A percentile compares a stretch with the other conserved stretches of the same genome.
Conservation (phyloP, 1,140 invertebrate species). For the Alviniconcha marisindica region DNA sequence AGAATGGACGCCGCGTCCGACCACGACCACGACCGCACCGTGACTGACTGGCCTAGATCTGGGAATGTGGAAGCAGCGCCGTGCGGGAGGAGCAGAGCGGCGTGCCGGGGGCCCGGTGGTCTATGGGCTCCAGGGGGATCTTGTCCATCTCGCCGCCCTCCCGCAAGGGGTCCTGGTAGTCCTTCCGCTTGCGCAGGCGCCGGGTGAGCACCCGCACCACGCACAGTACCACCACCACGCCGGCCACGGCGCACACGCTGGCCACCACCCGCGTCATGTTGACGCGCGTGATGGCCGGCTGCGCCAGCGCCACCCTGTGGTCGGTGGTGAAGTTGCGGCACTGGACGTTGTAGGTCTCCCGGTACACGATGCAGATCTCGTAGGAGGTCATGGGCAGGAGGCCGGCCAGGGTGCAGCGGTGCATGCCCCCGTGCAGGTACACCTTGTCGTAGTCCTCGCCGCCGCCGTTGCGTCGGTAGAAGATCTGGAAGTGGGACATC, state of each 20-base stretch:
- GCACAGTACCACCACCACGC: slow-evolving; percentile 66
- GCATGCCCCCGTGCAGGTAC: slow-evolving; percentile 58
- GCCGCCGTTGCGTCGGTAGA: slow-evolving; percentile 58
- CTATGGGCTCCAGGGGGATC: slow-evolving; percentile 75
- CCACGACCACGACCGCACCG: no score
- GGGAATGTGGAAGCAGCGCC: slow-evolving; percentile 62
- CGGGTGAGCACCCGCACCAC: slow-evolving; percentile 62
- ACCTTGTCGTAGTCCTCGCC: slow-evolving; percentile 54
- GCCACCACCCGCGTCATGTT: slow-evolving; percentile 62
- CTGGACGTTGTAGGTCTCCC: slow-evolving; percentile 71
- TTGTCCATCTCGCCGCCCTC: slow-evolving; percentile 69
- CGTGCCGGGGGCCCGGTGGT: slow-evolving; percentile 60
- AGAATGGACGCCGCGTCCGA: no score
- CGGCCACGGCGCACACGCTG: slow-evolving; percentile 65
- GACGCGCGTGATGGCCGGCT: slow-evolving; percentile 60
- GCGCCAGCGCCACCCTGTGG: slow-evolving; percentile 52
- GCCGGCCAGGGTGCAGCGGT: slow-evolving; percentile 75
- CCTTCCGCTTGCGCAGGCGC: slow-evolving; percentile 70
- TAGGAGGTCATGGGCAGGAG: slow-evolving; percentile 75
- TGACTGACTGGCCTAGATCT: slow-evolving; percentile 39
- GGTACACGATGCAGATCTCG: slow-evolving; percentile 76
- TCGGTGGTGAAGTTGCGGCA: slow-evolving; percentile 72
- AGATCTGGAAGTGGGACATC: slow-evolving; percentile 74
- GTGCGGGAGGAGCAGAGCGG: slow-evolving; percentile 70
- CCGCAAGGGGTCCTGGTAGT: slow-evolving; percentile 69